Evolutionary conservation across 2,113 vertebrate species (phyloP).

Genomic region (Elephantulus edwardii): DNA sequence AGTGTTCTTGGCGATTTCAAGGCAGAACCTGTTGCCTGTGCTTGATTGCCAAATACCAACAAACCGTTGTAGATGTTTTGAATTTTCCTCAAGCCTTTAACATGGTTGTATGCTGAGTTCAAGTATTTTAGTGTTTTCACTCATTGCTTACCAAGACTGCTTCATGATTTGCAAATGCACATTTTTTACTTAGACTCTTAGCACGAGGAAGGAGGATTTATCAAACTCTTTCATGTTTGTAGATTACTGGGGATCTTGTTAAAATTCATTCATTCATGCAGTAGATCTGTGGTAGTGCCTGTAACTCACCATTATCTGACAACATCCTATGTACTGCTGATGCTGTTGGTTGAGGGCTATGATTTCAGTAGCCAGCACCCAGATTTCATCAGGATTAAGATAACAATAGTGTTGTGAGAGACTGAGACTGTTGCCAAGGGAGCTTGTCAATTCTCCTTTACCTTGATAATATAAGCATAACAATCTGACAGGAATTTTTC

Average conservation of each 20-base stretch:
- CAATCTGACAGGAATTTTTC: background rate
- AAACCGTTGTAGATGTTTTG: background rate
- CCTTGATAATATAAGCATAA: background rate
- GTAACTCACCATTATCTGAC: background rate
- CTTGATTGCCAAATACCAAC: background rate
- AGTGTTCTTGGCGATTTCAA: background rate
- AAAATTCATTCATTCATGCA: background rate
- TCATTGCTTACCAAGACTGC: background rate
- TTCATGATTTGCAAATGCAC: constrained; percentile 1
- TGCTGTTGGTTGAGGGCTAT: background rate
- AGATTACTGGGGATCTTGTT: background rate
- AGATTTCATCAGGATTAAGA: background rate
- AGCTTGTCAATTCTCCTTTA: background rate
- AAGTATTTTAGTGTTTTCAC: background rate
- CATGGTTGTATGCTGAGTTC: background rate
- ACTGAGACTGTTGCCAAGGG: background rate
- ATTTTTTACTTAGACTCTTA: constrained; percentile 30
- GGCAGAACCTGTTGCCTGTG: background rate
- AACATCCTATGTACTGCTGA: background rate
- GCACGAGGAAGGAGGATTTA: background rate
- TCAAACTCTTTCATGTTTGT: background rate
- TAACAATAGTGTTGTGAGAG: background rate
- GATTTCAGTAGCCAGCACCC: background rate
- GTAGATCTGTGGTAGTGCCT: background rate
- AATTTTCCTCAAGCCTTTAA: background rate